These are phyloP conservation scores for Fundulus diaphanus DNA, from an alignment of 2,797 vertebrate genomes.

Conservation along the genomic window DNA sequence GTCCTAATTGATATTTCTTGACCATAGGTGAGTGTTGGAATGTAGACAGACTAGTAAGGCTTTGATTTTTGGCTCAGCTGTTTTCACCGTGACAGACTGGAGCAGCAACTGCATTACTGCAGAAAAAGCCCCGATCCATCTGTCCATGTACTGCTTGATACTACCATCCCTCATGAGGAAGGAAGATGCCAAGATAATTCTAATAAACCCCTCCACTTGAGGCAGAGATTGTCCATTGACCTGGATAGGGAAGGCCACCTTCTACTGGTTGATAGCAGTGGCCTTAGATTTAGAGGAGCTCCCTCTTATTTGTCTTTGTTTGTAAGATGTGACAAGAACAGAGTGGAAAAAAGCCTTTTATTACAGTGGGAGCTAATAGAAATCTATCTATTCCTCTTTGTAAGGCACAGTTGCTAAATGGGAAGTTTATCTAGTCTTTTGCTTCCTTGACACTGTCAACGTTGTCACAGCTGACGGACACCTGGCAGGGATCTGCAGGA, in stretches of 20 bases:
- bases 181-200: background rate
- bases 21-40: background rate
- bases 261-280: background rate
- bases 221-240: background rate
- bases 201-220: background rate
- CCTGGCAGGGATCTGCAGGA: background rate
- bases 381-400: background rate
- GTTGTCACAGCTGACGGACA: background rate
- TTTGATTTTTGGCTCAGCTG: no score
- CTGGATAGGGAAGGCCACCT: background rate
- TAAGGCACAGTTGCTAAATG: background rate
- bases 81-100: no score
- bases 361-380: background rate
- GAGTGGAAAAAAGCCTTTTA: background rate
- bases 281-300: background rate
- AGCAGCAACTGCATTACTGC: background rate
- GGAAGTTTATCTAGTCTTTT: background rate
- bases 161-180: background rate
- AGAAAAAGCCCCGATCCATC: background rate
- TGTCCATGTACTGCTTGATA: background rate
- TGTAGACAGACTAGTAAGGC: background rate
- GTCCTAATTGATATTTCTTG: background rate
- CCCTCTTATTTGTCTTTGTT: conserved; percentile 1
- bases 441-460: background rate
- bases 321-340: background rate